A percentile compares a stretch with the other conserved stretches of the same genome.
These are phyloP conservation scores for Lacerta bilineata DNA, from an alignment of 2,797 vertebrate species.

Conservation along the genomic window DNA sequence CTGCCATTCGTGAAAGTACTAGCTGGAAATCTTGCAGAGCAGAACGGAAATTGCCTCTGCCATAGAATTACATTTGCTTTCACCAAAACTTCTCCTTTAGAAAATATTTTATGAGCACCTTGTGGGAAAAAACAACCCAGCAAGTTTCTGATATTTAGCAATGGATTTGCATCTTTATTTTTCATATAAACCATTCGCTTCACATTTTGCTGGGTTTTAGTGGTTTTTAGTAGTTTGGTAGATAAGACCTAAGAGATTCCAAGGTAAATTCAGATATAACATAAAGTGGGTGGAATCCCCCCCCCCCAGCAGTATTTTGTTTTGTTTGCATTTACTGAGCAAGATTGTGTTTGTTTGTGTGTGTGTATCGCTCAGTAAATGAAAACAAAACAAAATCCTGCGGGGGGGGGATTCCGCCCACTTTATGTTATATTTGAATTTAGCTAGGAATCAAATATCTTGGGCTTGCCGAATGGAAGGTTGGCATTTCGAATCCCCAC, in stretches of 20 bases:
- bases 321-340: not conserved
- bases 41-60: not conserved
- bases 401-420: not conserved
- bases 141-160: not conserved
- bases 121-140: too few relatives aligned
- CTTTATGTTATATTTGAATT: not conserved
- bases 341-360: not conserved
- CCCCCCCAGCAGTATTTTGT: not conserved
- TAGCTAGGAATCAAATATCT: not conserved
- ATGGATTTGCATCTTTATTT: not conserved
- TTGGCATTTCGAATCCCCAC: too few relatives aligned
- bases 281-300: not conserved
- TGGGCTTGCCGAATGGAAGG: too few relatives aligned
- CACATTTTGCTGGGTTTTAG: not conserved
- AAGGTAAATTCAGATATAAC: not conserved
- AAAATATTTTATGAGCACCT: not conserved
- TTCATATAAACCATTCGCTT: not conserved
- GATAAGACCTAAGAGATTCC: not conserved
- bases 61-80: not conserved
- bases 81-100: too few relatives aligned
- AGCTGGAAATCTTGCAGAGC: not conserved
- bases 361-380: not conserved
- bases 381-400: not conserved
- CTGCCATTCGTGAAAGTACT: not conserved
- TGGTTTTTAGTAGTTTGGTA: conserved; percentile 1